Conservation (phyloP, 2,113 vertebrate genomes). For the Morone chrysops region DNA sequence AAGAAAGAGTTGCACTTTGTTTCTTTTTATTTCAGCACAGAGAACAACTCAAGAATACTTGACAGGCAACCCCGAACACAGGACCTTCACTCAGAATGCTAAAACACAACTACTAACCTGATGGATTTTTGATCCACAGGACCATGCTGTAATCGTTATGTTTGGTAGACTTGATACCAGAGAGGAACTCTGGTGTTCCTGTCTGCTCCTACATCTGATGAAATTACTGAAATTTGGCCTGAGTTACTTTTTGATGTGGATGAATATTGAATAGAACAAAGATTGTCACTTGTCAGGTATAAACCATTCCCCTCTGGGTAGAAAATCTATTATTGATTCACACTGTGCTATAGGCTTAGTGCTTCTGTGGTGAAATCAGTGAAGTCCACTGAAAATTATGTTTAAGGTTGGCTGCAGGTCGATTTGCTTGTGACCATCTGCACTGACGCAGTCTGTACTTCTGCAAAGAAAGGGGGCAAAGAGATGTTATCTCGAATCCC, state of each 20-base stretch:
- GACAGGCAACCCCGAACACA: background rate
- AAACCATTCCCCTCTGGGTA: conserved; percentile 11
- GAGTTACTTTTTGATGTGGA: conserved; percentile 16
- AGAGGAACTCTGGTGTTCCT: conserved; percentile 1
- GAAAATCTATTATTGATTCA: conserved; percentile 46
- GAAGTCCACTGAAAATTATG: conserved; percentile 36
- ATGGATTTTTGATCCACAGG: conserved; percentile 8
- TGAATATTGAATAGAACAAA: conserved; percentile 23
- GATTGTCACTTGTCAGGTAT: conserved; percentile 14
- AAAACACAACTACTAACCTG: conserved; percentile 2
- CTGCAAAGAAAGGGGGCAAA: background rate
- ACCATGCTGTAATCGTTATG: conserved; percentile 1
- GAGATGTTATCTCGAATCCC: conserved; percentile 32
- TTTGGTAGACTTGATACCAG: background rate
- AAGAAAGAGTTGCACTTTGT: background rate
- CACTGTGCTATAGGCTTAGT: conserved; percentile 9
- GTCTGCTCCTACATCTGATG: background rate
- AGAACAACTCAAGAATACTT: background rate
- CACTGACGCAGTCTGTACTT: conserved; percentile 29
- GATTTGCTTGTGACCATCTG: conserved; percentile 39
- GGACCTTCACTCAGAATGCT: conserved; percentile 3
- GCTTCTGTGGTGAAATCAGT: conserved; percentile 31
- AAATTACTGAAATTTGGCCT: background rate
- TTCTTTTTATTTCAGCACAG: background rate
- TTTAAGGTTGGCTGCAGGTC: conserved; percentile 40